Conservation (phyloP, 92 coral and sea anemone species). For the Umimayanthus kanabou region DNA sequence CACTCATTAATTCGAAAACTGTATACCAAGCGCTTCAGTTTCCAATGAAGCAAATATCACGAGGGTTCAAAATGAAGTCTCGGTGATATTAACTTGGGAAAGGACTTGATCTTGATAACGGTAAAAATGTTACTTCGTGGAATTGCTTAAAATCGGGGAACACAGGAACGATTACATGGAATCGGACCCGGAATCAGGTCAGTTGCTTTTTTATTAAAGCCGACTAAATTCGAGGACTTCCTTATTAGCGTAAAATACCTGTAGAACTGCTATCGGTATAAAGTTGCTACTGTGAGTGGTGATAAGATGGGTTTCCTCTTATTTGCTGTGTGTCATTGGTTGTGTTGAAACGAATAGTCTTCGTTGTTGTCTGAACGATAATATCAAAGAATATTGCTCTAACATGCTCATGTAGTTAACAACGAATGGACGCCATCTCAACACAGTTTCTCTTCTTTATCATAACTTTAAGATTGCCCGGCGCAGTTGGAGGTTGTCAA, state of each 20-base stretch:
- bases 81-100: background rate
- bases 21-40: conserved; percentile 7
- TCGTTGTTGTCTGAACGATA: background rate
- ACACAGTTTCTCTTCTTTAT: background rate
- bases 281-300: background rate
- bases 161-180: background rate
- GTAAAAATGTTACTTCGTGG: background rate
- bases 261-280: background rate
- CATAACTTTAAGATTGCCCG: background rate
- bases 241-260: background rate
- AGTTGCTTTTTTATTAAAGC: background rate
- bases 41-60: conserved; percentile 5
- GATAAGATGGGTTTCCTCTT: background rate
- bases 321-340: background rate
- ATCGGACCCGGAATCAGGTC: conserved; percentile 1
- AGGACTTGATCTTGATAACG: background rate
- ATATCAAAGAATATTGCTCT: background rate
- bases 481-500: conserved; percentile 10
- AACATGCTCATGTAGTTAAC: background rate
- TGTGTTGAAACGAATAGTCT: background rate
- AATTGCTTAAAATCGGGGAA: background rate
- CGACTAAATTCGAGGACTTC: background rate
- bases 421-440: background rate
- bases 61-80: background rate
- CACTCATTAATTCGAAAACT: conserved; percentile 8